Conservation (phyloP, 2,888 invertebrate genomes). For the Chloroclysta siterata region DNA sequence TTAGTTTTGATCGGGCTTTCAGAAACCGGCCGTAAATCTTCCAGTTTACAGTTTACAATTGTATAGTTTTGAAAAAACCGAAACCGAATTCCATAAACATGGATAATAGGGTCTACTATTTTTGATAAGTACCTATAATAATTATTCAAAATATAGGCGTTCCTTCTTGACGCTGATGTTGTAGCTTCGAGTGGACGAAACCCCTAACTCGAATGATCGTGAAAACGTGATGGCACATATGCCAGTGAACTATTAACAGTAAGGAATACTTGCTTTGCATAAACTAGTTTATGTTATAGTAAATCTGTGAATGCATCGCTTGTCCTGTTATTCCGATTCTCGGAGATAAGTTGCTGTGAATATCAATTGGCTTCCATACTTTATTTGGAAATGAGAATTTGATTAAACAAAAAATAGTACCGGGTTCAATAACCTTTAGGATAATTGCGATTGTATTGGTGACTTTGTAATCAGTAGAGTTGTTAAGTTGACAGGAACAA, state of each 20-base stretch:
- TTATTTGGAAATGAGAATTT: background rate
- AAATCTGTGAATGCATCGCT: slow-evolving; percentile 29
- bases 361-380: background rate
- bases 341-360: slow-evolving; percentile 19
- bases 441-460: background rate
- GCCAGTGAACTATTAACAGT: slow-evolving; percentile 34
- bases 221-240: slow-evolving; percentile 33
- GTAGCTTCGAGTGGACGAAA: slow-evolving; percentile 5
- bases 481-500: too few relatives aligned
- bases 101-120: too few relatives aligned
- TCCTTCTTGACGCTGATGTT: too few relatives aligned
- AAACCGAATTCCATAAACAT: too few relatives aligned
- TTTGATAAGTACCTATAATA: too few relatives aligned
- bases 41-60: too few relatives aligned
- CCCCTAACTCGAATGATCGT: slow-evolving; percentile 25
- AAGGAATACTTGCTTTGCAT: slow-evolving; percentile 29
- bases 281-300: slow-evolving; percentile 21
- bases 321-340: slow-evolving; percentile 23
- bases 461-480: too few relatives aligned
- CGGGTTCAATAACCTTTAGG: slow-evolving; percentile 12
- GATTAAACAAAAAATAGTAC: slow-evolving; percentile 6
- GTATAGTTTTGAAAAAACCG: too few relatives aligned
- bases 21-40: too few relatives aligned
- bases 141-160: too few relatives aligned
- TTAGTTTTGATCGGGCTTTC: too few relatives aligned